A percentile compares a stretch with the other conserved stretches of the same genome.
These are phyloP conservation scores for Argopecten irradians DNA, from an alignment of 1,140 invertebrate species.

Conservation along the genomic window DNA sequence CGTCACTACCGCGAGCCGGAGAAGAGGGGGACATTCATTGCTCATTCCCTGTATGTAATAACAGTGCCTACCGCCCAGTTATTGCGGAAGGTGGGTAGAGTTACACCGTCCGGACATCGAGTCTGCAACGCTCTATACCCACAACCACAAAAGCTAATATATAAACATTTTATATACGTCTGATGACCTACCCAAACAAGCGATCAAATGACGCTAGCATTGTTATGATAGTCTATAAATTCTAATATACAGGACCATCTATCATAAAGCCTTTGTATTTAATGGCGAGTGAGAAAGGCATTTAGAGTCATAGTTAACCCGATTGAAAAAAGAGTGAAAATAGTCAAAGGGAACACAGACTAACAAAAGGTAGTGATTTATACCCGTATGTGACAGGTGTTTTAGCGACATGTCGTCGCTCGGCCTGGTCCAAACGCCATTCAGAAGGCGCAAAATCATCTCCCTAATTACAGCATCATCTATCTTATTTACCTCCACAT, in stretches of 20 bases:
- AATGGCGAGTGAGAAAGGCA: constrained; percentile 20
- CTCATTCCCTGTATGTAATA: background rate
- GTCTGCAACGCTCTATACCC: background rate
- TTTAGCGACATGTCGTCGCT: background rate
- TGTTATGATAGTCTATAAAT: constrained; percentile 12
- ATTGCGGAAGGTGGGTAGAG: constrained; percentile 13
- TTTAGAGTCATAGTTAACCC: constrained; percentile 17
- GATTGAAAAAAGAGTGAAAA: constrained; percentile 23
- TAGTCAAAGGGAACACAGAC: background rate
- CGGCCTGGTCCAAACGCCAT: background rate
- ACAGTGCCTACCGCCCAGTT: constrained; percentile 4
- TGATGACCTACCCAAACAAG: constrained; percentile 4
- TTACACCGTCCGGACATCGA: constrained; percentile 14
- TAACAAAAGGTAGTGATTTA: background rate
- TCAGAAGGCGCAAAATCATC: background rate
- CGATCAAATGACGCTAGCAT: background rate
- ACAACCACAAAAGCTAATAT: background rate
- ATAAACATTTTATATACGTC: constrained; percentile 23
- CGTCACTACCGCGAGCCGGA: constrained; percentile 11
- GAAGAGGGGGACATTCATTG: constrained; percentile 5
- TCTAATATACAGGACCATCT: constrained; percentile 20
- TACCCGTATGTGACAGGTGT: background rate
- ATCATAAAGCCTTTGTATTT: background rate
- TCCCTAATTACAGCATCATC: background rate
- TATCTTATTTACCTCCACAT: background rate